Evolutionary conservation across 2,888 invertebrate genomes (phyloP).

Genomic region (Anthophora plumipes): DNA sequence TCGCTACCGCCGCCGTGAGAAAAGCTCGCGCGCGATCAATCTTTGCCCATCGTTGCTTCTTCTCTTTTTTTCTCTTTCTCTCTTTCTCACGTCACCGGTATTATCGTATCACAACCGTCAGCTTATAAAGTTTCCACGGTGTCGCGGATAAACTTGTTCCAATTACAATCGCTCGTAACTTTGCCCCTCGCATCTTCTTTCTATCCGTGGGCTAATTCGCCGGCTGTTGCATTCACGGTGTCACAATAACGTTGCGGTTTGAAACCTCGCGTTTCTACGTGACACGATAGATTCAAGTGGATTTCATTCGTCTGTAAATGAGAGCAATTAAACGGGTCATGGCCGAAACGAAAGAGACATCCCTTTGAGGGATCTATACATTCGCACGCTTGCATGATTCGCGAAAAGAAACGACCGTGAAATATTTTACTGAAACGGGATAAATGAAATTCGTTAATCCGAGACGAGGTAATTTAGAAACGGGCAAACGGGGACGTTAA

Average conservation of each 20-base stretch:
- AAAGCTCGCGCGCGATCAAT: slow-evolving; percentile 3
- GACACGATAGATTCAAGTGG: not conserved
- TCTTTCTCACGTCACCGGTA: not conserved
- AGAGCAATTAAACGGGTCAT: slow-evolving; percentile 16
- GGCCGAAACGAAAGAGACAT: slow-evolving; percentile 4
- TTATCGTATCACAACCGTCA: not conserved
- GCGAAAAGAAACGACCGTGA: slow-evolving; percentile 13
- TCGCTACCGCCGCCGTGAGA: not conserved
- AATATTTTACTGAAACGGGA: slow-evolving; percentile 3
- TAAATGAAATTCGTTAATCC: slow-evolving; percentile 22
- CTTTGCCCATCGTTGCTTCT: not conserved
- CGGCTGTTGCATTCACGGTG: not conserved
- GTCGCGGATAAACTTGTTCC: slow-evolving; percentile 27
- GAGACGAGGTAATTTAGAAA: slow-evolving; percentile 21
- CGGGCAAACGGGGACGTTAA: not conserved
- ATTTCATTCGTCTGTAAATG: slow-evolving; percentile 21
- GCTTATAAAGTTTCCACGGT: not conserved
- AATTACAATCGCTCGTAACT: slow-evolving; percentile 39
- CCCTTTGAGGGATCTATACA: slow-evolving; percentile 3
- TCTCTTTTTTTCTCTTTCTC: not conserved
- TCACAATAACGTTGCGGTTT: slow-evolving; percentile 13
- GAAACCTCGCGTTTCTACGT: slow-evolving; percentile 5
- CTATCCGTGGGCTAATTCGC: slow-evolving; percentile 24
- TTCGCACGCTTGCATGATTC: not conserved
- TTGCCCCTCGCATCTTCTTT: slow-evolving; percentile 20